Base-by-base conservation (phyloP, 2,113 vertebrate species). In the Pithys albifrons region DNA sequence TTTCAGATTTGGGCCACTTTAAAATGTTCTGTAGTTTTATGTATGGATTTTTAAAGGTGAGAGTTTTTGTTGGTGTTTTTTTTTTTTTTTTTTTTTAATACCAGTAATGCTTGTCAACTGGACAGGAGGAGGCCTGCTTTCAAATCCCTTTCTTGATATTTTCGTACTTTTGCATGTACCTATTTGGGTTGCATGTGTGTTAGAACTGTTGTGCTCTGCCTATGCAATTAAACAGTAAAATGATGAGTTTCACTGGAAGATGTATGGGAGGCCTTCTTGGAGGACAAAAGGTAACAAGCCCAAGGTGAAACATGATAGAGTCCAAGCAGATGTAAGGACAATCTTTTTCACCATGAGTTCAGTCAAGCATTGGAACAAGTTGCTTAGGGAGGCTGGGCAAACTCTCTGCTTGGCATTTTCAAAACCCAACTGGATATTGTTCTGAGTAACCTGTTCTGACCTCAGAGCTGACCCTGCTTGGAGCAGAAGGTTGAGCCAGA, bases 21-120 rank as follows among this genome's bases (percentile, higher is more conserved):
- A 84, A 78, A 70, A 64, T 15, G 3, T 41, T 58, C 39, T 35
- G 29, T 78, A 89, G 19, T 19, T 89, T 75, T 82, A 28, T 71
- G 8, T 31, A 37, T 20, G n/a, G 3, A 7, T 58, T 81, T 89
- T 67, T 64, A 58, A 81, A 81, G 19, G 8, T 29, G 35, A 55
- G 18, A 52, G 1, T 3, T 20, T 3, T n/a, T n/a, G n/a, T n/a
- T n/a, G n/a, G n/a, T n/a, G n/a, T 71, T 82, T 41, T 14, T 1
- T 3, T 20, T 3, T 52, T 49, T 52, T 48, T 66, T 82, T 41
- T 14, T 1, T 82, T 45, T 14, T 1, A 48, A 45, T 52, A 62
- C 12, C 0, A 3, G 33, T 31, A 43, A 7, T 74, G 17, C 5
- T 41, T 65, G 33, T 19, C 29, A 12, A 76, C 12, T 55, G 52